These are phyloP conservation scores for Pachypanchax playfairii DNA, from an alignment of 2,113 vertebrate species.

Conservation along the genomic window DNA sequence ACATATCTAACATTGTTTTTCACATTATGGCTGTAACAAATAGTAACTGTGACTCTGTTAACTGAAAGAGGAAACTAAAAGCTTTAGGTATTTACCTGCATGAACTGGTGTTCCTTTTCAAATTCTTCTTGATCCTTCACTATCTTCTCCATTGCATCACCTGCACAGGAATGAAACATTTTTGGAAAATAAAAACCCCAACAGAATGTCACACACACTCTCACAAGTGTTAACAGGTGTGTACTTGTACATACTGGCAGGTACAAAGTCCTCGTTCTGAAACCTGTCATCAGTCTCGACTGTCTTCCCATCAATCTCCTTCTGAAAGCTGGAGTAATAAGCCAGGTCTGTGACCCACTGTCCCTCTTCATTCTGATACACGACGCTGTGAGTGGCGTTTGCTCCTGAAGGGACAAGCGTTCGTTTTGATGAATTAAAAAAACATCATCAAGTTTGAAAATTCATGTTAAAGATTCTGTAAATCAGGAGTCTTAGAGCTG, in stretches of 20 bases:
- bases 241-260: constrained; percentile 81
- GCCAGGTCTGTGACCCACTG: constrained; percentile 97
- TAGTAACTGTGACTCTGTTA: neutral
- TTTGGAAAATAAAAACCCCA: neutral
- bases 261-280: constrained; percentile 85
- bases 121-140: constrained; percentile 90
- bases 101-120: constrained; percentile 89
- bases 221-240: neutral
- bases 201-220: neutral
- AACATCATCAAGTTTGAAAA: neutral
- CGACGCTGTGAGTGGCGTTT: constrained; percentile 77
- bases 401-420: constrained; percentile 61
- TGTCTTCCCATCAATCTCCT: constrained; percentile 79
- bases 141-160: constrained; percentile 88
- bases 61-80: neutral
- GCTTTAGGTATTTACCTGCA: constrained; percentile 82
- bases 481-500: neutral
- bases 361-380: constrained; percentile 95
- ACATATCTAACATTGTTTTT: neutral
- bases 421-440: neutral
- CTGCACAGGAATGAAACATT: constrained; percentile 60
- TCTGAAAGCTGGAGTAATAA: constrained; percentile 91
- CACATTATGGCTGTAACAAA: neutral
- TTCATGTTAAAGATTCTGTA: neutral
- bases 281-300: constrained; percentile 55